Evolutionary conservation across 2,113 vertebrate genomes (phyloP).

Genomic region (Formicarius rufipectus): DNA sequence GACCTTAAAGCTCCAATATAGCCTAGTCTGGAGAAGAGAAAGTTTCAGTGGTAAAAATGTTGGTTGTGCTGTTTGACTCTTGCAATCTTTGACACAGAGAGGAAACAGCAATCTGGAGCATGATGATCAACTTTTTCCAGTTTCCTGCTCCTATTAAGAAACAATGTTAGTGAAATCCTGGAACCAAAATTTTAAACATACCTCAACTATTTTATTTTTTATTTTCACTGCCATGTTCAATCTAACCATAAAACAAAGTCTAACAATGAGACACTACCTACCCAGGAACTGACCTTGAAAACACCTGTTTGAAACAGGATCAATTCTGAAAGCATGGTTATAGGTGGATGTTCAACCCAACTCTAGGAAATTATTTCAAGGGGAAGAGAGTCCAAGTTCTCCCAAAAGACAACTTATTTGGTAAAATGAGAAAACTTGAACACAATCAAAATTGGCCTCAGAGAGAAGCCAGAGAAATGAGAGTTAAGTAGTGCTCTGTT

Average conservation of each 20-base stretch:
- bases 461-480: background rate
- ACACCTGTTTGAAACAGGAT: background rate
- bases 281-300: background rate
- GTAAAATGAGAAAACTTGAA: background rate
- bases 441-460: background rate
- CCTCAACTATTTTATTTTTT: background rate
- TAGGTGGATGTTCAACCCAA: background rate
- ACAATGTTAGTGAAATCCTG: background rate
- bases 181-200: background rate
- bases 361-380: background rate
- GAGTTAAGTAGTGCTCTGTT: background rate
- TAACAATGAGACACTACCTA: background rate
- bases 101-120: background rate
- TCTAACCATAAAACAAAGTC: background rate
- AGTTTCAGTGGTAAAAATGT: background rate
- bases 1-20: background rate
- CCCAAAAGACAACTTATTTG: background rate
- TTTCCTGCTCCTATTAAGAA: background rate
- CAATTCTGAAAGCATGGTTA: background rate
- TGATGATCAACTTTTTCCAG: background rate
- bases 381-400: background rate
- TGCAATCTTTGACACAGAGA: background rate
- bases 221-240: background rate
- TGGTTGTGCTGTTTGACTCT: background rate
- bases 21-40: background rate